phyloP scores from a whole-genome alignment of 2,797 vertebrate genomes.

The Margarornis squamiger region DNA sequence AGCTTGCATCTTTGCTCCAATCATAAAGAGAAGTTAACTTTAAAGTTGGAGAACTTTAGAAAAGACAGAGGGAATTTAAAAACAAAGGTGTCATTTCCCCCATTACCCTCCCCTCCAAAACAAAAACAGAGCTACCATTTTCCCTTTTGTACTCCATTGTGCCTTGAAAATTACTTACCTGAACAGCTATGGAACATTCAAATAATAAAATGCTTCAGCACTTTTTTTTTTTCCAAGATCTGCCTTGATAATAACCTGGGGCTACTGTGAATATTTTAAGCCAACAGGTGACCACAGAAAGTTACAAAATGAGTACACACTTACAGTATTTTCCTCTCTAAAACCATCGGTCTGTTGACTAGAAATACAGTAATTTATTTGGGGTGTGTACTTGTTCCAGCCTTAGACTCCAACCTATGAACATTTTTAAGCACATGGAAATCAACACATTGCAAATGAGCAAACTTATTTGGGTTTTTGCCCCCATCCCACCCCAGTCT shows the following conservation, averaged over 20 bases:
- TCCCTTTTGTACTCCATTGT: constrained; percentile 54
- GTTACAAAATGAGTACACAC: background rate
- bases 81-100: background rate
- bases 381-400: constrained; percentile 49
- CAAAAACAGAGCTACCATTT: constrained; percentile 30
- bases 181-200: constrained; percentile 50
- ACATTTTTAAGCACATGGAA: constrained; percentile 78
- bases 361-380: constrained; percentile 20
- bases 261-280: constrained; percentile 15
- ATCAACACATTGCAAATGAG: constrained; percentile 29
- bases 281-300: background rate
- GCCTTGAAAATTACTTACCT: constrained; percentile 76
- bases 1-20: constrained; percentile 50
- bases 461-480: constrained; percentile 31
- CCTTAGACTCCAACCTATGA: constrained; percentile 59
- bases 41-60: constrained; percentile 24
- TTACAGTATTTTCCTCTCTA: background rate
- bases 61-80: constrained; percentile 27
- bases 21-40: constrained; percentile 34
- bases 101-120: constrained; percentile 9
- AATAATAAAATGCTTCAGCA: constrained; percentile 24
- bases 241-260: constrained; percentile 25
- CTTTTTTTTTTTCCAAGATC: background rate
- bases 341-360: background rate
- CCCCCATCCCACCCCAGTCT: background rate